Percentiles rank a stretch among this genome's conserved stretches.
phyloP scores from a whole-genome alignment of 2,888 invertebrate genomes.

The Phania funesta region DNA sequence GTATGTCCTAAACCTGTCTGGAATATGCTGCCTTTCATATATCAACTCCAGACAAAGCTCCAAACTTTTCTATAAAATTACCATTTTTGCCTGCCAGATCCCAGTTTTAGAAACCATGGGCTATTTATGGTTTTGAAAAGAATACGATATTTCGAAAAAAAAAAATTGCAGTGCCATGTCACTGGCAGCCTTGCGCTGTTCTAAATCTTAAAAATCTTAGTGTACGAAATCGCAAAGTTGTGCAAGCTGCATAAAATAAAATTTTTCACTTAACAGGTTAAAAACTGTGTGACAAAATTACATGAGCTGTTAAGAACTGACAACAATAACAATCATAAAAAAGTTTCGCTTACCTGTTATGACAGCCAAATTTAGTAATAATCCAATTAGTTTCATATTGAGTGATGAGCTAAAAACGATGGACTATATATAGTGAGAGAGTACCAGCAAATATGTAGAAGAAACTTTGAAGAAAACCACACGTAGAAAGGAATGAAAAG shows the following conservation, averaged over 20 bases:
- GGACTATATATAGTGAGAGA: slow-evolving; percentile 12
- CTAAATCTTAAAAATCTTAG: neutral
- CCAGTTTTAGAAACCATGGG: no score
- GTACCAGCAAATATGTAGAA: slow-evolving; percentile 1
- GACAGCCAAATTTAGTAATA: slow-evolving; percentile 79
- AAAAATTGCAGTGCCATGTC: no score
- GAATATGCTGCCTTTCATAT: no score
- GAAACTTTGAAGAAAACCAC: neutral
- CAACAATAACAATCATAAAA: slow-evolving; percentile 18
- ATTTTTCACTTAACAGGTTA: no score
- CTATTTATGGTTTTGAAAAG: no score
- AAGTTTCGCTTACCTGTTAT: slow-evolving; percentile 76
- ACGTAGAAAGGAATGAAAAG: neutral
- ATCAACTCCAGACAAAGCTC: no score
- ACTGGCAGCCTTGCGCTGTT: neutral
- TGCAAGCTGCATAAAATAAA: neutral
- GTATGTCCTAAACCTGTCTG: no score
- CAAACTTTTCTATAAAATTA: no score
- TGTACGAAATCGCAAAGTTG: slow-evolving; percentile 31
- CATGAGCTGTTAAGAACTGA: slow-evolving; percentile 14
- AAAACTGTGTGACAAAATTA: slow-evolving; percentile 32
- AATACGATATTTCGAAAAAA: no score
- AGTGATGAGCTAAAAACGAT: slow-evolving; percentile 27
- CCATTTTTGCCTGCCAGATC: no score
- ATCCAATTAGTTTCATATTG: slow-evolving; percentile 78